Base-by-base conservation (phyloP, 2,113 vertebrate genomes). In the Alethe castanea region DNA sequence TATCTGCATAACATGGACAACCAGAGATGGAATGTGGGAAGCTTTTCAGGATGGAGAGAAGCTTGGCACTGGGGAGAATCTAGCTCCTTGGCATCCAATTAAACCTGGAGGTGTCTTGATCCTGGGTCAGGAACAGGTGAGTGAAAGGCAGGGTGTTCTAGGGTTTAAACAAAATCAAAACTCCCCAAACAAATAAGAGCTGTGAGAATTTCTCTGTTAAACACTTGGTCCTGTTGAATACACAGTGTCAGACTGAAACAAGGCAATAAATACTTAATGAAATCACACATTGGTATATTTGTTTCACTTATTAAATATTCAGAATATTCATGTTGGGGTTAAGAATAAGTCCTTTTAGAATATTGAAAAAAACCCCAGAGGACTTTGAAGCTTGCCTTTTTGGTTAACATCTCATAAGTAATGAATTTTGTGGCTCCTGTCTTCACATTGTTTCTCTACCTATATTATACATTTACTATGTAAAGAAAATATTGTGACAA, bases 11-110 rank as follows among this genome's bases (percentile, higher is more conserved):
- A 99, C 99, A 29, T 99, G 99, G 99, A 99, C 99, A 2, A 99
- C 99, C 12, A 98, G 99, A 90, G 99, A 99, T 9, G 99, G 99
- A 65, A 98, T 99, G 98, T 99, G 99, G 99, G 99, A 99, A 94
- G 99, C 99, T 31, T 99, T 99, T 97, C 99, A 99, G 97, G 99
- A 99, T 25, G 99, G 99, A 12, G 99, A 99, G 97, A 98, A 98
- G 52, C 98, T 99, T 10, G 99, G 99, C 94, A 99, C 98, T 0
- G 99, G 99, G 87, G 99, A 99, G 94, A 99, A 99, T 97, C 97
- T 99, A 96, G 99, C 99, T 95, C 99, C 99, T 40, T 99, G 99
- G 99, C 99, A 99, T 95, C 99, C 99, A 96, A 99, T 99, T 98
- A 99, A 99, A 98, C 98, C 99, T 31, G 99, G 99, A 70, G 99